These are phyloP conservation scores for Caracal caracal DNA, from an alignment of 2,113 vertebrate genomes.

Conservation along the genomic window DNA sequence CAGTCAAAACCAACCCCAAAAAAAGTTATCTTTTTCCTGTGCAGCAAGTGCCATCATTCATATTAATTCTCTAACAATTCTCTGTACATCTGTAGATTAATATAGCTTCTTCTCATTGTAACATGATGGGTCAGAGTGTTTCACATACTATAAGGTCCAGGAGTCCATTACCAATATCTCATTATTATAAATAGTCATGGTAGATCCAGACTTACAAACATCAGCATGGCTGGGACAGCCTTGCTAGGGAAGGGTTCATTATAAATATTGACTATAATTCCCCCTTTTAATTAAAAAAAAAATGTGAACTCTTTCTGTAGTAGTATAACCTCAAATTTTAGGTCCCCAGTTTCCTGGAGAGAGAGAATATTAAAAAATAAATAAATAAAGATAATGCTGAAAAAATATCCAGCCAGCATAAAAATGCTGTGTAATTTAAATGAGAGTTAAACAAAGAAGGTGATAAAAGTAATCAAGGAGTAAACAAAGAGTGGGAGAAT, in stretches of 20 bases:
- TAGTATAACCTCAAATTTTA: slow-evolving; percentile 55
- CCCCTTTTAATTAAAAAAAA: slow-evolving; percentile 48
- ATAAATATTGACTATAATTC: slow-evolving; percentile 64
- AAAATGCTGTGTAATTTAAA: slow-evolving; percentile 70
- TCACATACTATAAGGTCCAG: not conserved
- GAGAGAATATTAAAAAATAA: slow-evolving; percentile 1
- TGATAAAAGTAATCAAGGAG: slow-evolving; percentile 26
- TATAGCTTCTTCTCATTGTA: not conserved
- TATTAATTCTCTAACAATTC: not conserved
- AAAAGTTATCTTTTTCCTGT: not conserved
- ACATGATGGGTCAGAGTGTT: not conserved
- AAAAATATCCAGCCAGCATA: slow-evolving; percentile 11
- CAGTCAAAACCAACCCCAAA: not conserved
- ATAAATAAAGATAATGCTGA: slow-evolving; percentile 4
- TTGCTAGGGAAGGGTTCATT: slow-evolving; percentile 52
- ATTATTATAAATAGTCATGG: slow-evolving; percentile 32
- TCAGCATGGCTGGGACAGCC: not conserved
- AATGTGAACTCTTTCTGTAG: slow-evolving; percentile 29
- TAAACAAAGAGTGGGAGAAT: slow-evolving; percentile 63
- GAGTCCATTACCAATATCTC: not conserved
- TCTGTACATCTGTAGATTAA: not conserved
- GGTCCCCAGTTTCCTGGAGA: not conserved
- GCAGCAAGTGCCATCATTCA: not conserved
- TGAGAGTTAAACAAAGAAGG: slow-evolving; percentile 45
- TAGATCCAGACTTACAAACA: not conserved